Evolutionary conservation across 1,140 invertebrate genomes (phyloP), one percentile per base, ranked within the genome.

Genomic region (Diachasmimorpha longicaudata): DNA sequence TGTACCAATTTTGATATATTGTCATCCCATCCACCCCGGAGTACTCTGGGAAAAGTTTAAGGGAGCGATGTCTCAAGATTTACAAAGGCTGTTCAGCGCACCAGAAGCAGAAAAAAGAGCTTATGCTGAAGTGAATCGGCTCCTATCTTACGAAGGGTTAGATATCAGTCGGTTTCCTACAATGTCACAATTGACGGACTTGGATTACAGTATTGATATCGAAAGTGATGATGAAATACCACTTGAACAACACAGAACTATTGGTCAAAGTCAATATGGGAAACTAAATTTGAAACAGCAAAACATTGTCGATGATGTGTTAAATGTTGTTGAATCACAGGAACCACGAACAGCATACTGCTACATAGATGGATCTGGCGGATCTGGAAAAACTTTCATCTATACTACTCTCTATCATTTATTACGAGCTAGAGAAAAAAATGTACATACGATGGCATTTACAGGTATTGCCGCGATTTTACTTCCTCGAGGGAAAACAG

Each of bases 401-500:
- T 52, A 79, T 36, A 72, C 70, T 19, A 74, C 77, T 11, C 58
- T 79, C 13, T 70, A 55, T 36, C 19, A 76, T 68, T 63, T 76
- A 23, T 36, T 82, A 0, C 19, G 71, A 66, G 21, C 48, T 31
- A 25, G 73, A 69, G 8, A 63, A 48, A 67, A 76, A 52, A 75
- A 66, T 31, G 77, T 81, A 14, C 37, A 70, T 44, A 81, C 42
- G 70, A 76, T 71, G 77, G 78, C 80, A 6, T 76, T 63, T 77
- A 70, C 80, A 14, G 78, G 81, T 16, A 81, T 82, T 39, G 81
- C 79, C 13, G 79, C 81, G 23, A 80, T 75, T 70, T 66, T 79
- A 48, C 71, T 80, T 39, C 79, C 79, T 66, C 70, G 77, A 52
- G 74, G 79, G 36, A 75, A 72, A 74, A 80, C 79, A 69, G 36